Evolutionary conservation across 64 coral and sea anemone genomes (phyloP), one percentile per base, ranked within the genome.

Genomic region (Pocillopora verrucosa): DNA sequence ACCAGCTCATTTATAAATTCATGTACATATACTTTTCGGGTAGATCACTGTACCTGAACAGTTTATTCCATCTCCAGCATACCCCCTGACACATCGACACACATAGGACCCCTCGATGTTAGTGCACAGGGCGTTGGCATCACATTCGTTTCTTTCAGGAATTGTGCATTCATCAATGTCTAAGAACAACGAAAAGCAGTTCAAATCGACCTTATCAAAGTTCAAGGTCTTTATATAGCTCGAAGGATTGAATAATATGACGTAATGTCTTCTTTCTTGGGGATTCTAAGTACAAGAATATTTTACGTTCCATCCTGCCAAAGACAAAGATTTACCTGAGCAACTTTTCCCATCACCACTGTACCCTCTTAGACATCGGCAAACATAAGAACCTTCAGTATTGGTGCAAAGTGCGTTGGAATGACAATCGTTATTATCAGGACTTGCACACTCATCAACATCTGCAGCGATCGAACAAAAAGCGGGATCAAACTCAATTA

Each of bases 341-440:
- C 89, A 95, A 26, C 34, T 58, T 34, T 20, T 86, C 12, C 94
- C 94, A 89, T 95, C 86, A 19, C 94, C 94, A 9, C 72, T 88
- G 26, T 36, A 95, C 16, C 94, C 90, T 30, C 61, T 19, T n/a
- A 84, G 60, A 69, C 81, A 84, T 30, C 81, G 81, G 22, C 81
- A 84, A 19, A 84, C 22, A 19, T 84, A 84, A 26, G 13, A 68
- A 11, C 81, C 61, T 7, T 35, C 61, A 65, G 38, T 65, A 60
- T 93, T 93, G 59, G 36, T 74, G 34, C 92, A 93, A 20, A 87
- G n/a, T 10, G 92, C 81, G 38, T 84, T 84, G 11, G 63, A 25
- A 13, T 63, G 30, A 36, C 81, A 84, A 10, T 56, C 38, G 35
- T 84, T 84, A 37, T 10, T 13, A 9, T 67, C 81, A 11, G 60